Evolutionary conservation across 2,113 vertebrate genomes (phyloP), one percentile per base, ranked within the genome.

Genomic region (Ophiodon elongatus): DNA sequence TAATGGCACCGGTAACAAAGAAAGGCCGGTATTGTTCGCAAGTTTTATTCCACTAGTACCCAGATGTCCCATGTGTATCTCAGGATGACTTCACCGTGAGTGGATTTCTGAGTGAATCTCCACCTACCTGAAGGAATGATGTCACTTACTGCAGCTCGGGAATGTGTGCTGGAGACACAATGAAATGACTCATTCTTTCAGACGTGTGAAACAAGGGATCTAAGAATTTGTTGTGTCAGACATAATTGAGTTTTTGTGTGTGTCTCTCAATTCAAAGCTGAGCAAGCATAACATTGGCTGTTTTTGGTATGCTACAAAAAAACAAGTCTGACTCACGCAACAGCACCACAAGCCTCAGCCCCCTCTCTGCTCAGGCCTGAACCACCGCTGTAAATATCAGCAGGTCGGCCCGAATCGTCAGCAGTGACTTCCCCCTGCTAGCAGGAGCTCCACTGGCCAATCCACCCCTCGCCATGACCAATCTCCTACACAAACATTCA

Each of bases 401-500:
- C 66, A 54, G n/a, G 63, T 84, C 84, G 41, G 52, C 60, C 27
- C 79, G 64, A 54, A 81, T 60, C 13, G 54, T 37, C 70, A 66
- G 41, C 35, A 45, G 82, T 79, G 75, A 81, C 37, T 23, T 71
- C 76, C 59, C 82, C 69, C 76, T 67, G 37, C 74, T 63, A 79
- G 80, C 75, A 73, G 79, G 56, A 73, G 83, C 80, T 83, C 39
- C 54, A 67, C 57, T 57, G 85, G 41, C 85, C 73, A 85, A 68
- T 78, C 82, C 83, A 75, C 76, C 73, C 72, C 90, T 92, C 69
- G 27, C 90, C 84, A 82, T 82, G 91, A 91, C 91, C 90, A 93
- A 90, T 94, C 87, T 90, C 78, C 88, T 85, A 76, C 91, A 89
- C 90, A 90, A 93, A 91, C 82, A 89, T 87, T 82, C 76, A 84